Base-by-base conservation (phyloP, 2,113 vertebrate species). In the Axis porcinus region DNA sequence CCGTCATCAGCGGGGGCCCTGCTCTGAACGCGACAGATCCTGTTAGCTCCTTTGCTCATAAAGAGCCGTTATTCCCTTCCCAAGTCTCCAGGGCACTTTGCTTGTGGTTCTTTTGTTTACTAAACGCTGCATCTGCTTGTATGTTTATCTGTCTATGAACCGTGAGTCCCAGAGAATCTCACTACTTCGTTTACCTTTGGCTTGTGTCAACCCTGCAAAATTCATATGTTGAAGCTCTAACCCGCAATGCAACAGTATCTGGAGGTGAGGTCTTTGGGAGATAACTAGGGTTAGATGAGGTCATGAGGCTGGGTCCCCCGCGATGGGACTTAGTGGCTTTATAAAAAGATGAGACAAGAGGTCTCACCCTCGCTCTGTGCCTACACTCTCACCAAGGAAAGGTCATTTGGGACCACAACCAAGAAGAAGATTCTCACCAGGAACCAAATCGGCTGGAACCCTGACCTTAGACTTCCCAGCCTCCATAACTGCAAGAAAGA, bases 1-100 rank as follows among this genome's bases (percentile, higher is more conserved):
- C 9, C 3, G 4, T 4, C 1, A 2, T 50, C n/a, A 14, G 60
- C 36, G 7, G n/a, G 84, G 1, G 0, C 50, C 36, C 5, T 7
- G 27, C 47, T n/a, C 76, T 21, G 40, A 62, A 50, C 3, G 7
- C 0, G 16, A 82, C 47, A 4, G 0, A 3, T 16, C 40, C 83
- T 47, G 47, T 17, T 12, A 50, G 27, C 8, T 6, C 19, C 11
- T 47, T n/a, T 43, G 45, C 52, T 90, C 43, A 16, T 70, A 14
- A 45, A 60, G 30, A 55, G 7, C 19, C 33, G 1, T 6, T n/a
- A 3, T 33, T 25, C n/a, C 58, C 54, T 33, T 74, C 58, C 28
- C 50, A 17, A 12, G 55, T 47, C 52, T 70, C 58, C 45, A 30
- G 47, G 43, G 43, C 15, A 30, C 40, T 83, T 62, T n/a, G 6